These are phyloP conservation scores for Parasteatoda lunata DNA, from an alignment of 2,888 invertebrate genomes.

Conservation along the genomic window DNA sequence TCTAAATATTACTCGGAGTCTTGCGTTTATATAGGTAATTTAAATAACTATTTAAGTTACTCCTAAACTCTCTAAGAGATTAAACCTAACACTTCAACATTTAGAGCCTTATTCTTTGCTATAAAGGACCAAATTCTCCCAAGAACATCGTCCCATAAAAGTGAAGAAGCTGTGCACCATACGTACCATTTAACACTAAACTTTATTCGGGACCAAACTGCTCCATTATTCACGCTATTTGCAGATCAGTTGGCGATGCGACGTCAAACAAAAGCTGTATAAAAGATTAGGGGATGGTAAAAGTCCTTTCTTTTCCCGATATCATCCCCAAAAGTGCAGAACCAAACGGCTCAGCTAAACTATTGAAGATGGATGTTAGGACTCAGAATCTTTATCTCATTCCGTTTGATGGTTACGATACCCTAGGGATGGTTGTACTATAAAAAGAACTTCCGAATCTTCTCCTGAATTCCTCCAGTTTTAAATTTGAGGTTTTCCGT, in stretches of 20 bases:
- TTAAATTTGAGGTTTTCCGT: no score
- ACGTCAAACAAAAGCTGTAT: conserved; percentile 45
- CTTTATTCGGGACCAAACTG: conserved; percentile 24
- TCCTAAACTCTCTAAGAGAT: no score
- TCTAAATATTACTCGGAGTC: no score
- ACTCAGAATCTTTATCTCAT: conserved; percentile 50
- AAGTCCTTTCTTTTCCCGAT: conserved; percentile 39
- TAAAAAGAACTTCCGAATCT: neutral
- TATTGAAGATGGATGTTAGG: conserved; percentile 47
- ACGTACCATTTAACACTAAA: conserved; percentile 44
- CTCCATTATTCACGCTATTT: conserved; percentile 43
- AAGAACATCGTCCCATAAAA: neutral
- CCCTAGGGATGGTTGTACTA: conserved; percentile 19
- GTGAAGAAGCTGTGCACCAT: conserved; percentile 7
- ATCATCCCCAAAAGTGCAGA: conserved; percentile 40
- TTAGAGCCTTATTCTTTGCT: no score
- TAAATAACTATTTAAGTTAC: no score
- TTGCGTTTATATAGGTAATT: no score
- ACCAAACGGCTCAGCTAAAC: conserved; percentile 40
- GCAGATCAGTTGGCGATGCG: conserved; percentile 24
- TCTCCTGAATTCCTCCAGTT: neutral
- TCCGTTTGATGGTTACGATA: conserved; percentile 53
- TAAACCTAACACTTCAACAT: no score
- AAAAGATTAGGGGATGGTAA: conserved; percentile 58
- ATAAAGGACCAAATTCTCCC: neutral